phyloP scores from a whole-genome alignment of 2,797 vertebrate genomes.

The Dryobates pubescens region DNA sequence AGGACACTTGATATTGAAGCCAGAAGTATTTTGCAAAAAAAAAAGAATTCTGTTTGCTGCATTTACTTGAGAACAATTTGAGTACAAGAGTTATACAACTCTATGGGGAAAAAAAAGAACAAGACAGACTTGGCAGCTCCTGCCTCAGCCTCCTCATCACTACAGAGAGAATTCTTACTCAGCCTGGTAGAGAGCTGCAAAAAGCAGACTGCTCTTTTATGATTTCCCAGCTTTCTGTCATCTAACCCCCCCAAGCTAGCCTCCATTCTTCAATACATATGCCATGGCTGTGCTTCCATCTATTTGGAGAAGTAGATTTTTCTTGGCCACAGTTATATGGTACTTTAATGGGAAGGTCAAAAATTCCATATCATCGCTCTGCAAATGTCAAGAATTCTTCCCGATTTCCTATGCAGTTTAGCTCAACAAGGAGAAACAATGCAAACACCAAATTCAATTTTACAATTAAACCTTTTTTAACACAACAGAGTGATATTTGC shows the following conservation, averaged over 20 bases:
- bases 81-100: constrained; percentile 61
- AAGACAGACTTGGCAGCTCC: constrained; percentile 58
- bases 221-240: constrained; percentile 2
- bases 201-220: constrained; percentile 28
- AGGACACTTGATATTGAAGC: constrained; percentile 34
- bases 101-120: constrained; percentile 63
- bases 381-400: background rate
- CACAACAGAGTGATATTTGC: background rate
- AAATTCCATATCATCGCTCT: background rate
- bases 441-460: background rate
- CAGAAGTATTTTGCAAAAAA: constrained; percentile 35
- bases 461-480: background rate
- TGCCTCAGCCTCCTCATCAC: constrained; percentile 51
- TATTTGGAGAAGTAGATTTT: background rate
- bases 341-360: background rate
- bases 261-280: background rate
- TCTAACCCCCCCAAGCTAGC: background rate
- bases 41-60: constrained; percentile 12
- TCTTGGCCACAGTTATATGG: background rate
- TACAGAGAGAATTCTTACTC: constrained; percentile 50
- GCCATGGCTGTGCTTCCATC: background rate
- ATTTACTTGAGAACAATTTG: constrained; percentile 59
- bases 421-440: background rate
- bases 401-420: background rate
- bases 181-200: background rate